Evolutionary conservation across 2,113 vertebrate genomes (phyloP).

Genomic region (Crocuta crocuta): DNA sequence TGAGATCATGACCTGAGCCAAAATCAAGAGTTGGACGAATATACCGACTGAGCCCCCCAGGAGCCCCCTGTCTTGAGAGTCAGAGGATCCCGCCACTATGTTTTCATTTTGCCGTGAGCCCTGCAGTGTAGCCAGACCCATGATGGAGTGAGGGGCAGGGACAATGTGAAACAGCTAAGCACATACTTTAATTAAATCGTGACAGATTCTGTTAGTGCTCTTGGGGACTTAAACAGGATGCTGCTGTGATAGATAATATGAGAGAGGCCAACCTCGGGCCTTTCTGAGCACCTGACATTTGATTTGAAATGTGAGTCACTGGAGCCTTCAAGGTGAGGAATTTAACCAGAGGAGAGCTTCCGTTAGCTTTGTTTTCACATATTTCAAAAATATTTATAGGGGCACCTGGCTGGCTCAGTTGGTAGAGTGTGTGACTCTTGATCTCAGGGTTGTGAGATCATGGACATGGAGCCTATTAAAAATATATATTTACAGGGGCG

Average conservation of each 20-base stretch:
- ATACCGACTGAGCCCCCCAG: too few relatives aligned
- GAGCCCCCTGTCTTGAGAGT: not conserved
- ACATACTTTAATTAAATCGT: not conserved
- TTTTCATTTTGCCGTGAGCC: not conserved
- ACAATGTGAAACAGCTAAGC: not conserved
- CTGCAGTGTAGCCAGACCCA: not conserved
- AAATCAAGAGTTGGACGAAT: too few relatives aligned
- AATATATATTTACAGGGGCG: not conserved
- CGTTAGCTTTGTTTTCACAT: not conserved
- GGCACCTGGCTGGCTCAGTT: not conserved
- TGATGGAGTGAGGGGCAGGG: not conserved
- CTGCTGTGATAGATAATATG: not conserved
- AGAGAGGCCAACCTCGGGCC: not conserved
- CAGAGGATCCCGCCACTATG: not conserved
- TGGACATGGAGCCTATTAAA: not conserved
- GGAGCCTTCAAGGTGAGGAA: not conserved
- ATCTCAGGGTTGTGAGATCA: not conserved
- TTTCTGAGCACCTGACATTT: not conserved
- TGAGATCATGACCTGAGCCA: too few relatives aligned
- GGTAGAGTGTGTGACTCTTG: not conserved
- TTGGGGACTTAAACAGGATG: not conserved
- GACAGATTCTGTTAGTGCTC: not conserved
- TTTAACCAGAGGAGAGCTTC: not conserved
- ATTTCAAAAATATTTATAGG: not conserved
- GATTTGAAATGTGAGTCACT: not conserved